phyloP scores from a whole-genome alignment of 2,888 invertebrate species.

The Myopa tessellatipennis region DNA sequence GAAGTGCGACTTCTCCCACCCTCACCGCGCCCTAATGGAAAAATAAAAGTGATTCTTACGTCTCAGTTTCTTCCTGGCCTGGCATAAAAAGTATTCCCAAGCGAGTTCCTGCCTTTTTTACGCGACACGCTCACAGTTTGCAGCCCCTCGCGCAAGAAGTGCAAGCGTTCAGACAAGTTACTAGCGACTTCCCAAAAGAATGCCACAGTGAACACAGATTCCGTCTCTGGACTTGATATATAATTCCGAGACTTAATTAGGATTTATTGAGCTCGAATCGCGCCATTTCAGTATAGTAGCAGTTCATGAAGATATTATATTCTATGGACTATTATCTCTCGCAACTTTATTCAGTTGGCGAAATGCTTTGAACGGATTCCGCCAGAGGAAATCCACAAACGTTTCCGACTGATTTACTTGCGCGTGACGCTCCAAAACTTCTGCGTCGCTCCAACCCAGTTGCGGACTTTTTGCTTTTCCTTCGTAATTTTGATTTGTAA shows the following conservation, averaged over 20 bases:
- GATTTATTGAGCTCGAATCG: background rate
- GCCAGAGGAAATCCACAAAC: too few relatives aligned
- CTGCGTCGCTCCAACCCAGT: background rate
- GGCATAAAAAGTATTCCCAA: background rate
- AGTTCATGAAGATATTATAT: too few relatives aligned
- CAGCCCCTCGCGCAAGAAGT: background rate
- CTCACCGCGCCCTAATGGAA: slow-evolving; percentile 4
- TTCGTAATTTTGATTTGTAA: slow-evolving; percentile 32
- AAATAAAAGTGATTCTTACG: slow-evolving; percentile 10
- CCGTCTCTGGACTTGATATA: background rate
- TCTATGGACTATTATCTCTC: too few relatives aligned
- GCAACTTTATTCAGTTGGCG: too few relatives aligned
- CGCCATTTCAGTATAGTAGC: too few relatives aligned
- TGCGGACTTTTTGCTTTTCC: slow-evolving; percentile 33
- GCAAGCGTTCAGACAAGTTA: background rate
- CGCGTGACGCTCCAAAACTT: slow-evolving; percentile 12
- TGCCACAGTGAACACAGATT: background rate
- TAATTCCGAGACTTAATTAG: background rate
- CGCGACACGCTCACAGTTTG: background rate
- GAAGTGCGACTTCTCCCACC: background rate
- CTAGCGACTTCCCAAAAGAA: background rate
- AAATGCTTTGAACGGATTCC: too few relatives aligned
- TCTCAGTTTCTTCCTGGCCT: background rate
- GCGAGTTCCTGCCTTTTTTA: background rate
- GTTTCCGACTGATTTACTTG: too few relatives aligned